Base-by-base conservation (phyloP, 2,797 vertebrate genomes). In the Furcifer pardalis region DNA sequence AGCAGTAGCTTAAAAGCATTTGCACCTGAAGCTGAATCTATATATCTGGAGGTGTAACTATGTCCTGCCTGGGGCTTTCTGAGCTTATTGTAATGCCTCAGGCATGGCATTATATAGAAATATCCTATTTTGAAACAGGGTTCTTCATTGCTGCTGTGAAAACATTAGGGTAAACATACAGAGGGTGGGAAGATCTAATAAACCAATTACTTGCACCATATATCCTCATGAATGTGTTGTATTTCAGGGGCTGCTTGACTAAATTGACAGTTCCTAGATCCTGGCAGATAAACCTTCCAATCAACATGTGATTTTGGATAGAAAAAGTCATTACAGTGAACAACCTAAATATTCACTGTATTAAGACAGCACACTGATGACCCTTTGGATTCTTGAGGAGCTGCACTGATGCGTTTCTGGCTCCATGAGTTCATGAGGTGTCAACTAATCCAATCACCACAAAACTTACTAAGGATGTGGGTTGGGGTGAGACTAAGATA, bases 1-100 rank as follows among this genome's bases (percentile, higher is more conserved):
- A 91, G 92, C 89, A 69, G 27, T 63, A 91, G 77, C 83, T 91
- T 92, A 89, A 94, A 94, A 92, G 84, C 88, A 84, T 92, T 92
- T 94, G 68, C n/a, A 93, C 86, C 88, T 91, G 87, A 90, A 90
- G 79, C 86, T 88, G 86, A 89, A 88, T 90, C 46, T 91, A 66
- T 89, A 89, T 92, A 86, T 87, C 84, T 75, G 80, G 79, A 3
- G 7, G 62, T 89, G 56, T 81, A 84, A 75, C 1, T 87, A 68
- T 65, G 80, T 44, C 80, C 79, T 88, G 88, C 91, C 91, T 88
- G 83, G 86, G 87, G 91, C 92, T 89, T 90, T 89, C 87, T 89
- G 84, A 77, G 84, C 85, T 91, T 2, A 0, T 87, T 89, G 87
- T 84, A 92, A 82, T 91, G 92, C 93, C 93, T 87, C 86, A 91